Evolutionary conservation across 1,140 invertebrate genomes (phyloP).

Genomic region (Paraescarpia echinospica): DNA sequence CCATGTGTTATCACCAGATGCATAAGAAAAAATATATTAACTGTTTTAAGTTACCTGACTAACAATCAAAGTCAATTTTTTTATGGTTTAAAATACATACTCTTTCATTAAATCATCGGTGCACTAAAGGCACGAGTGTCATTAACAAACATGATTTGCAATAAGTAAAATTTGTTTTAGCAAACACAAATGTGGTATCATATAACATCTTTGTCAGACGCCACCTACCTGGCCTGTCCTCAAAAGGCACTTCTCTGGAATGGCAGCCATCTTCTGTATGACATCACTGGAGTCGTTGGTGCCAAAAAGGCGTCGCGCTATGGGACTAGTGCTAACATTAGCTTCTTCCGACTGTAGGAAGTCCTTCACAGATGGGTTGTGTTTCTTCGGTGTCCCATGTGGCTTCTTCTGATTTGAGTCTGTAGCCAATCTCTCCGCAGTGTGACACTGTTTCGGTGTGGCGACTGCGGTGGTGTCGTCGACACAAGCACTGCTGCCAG

Average conservation of each 20-base stretch:
- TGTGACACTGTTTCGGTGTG: neutral
- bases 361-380: conserved; percentile 37
- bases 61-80: too few species aligned
- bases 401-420: neutral
- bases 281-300: neutral
- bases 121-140: too few species aligned
- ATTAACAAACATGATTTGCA: too few species aligned
- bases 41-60: too few species aligned
- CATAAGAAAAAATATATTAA: too few species aligned
- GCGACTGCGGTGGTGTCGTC: neutral
- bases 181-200: neutral
- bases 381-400: conserved; percentile 26
- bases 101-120: too few species aligned
- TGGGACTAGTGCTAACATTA: conserved; percentile 23
- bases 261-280: neutral
- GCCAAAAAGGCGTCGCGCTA: neutral
- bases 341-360: conserved; percentile 30
- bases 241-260: neutral
- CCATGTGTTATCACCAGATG: too few species aligned
- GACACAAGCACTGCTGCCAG: neutral
- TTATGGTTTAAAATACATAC: too few species aligned
- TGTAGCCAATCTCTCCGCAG: neutral
- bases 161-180: neutral
- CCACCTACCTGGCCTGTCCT: neutral
- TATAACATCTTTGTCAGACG: neutral